These are phyloP conservation scores for Theocolax elegans DNA, from an alignment of 1,140 invertebrate species.

Conservation along the genomic window DNA sequence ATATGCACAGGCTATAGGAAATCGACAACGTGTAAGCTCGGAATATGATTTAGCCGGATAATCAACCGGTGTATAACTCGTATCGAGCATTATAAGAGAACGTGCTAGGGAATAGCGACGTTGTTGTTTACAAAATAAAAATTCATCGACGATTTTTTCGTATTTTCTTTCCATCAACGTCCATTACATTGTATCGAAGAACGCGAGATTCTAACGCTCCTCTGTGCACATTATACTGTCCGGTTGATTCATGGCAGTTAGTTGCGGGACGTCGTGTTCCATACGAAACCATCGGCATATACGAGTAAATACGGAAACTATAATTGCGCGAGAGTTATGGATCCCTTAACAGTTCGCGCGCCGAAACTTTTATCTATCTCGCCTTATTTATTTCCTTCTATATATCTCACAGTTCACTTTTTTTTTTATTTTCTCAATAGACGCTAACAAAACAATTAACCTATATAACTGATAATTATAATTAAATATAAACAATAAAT, in stretches of 20 bases:
- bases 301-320: conserved; percentile 1
- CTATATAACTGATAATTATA: too few species aligned
- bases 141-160: not conserved
- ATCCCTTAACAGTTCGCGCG: too few species aligned
- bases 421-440: too few species aligned
- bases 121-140: too few species aligned
- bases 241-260: conserved; percentile 59
- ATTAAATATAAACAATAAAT: too few species aligned
- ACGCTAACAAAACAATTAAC: too few species aligned
- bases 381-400: too few species aligned
- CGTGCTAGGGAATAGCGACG: not conserved
- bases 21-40: not conserved
- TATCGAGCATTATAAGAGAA: not conserved
- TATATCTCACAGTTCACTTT: too few species aligned
- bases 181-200: conserved; percentile 2
- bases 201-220: not conserved
- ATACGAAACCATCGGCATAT: not conserved
- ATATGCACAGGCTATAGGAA: not conserved
- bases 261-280: not conserved
- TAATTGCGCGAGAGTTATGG: conserved; percentile 3
- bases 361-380: too few species aligned
- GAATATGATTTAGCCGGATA: conserved; percentile 14
- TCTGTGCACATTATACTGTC: conserved; percentile 57
- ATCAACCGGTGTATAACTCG: not conserved
- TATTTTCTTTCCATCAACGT: not conserved